Conservation (phyloP, 2,797 vertebrate species). For the Tarsius wallacei region DNA sequence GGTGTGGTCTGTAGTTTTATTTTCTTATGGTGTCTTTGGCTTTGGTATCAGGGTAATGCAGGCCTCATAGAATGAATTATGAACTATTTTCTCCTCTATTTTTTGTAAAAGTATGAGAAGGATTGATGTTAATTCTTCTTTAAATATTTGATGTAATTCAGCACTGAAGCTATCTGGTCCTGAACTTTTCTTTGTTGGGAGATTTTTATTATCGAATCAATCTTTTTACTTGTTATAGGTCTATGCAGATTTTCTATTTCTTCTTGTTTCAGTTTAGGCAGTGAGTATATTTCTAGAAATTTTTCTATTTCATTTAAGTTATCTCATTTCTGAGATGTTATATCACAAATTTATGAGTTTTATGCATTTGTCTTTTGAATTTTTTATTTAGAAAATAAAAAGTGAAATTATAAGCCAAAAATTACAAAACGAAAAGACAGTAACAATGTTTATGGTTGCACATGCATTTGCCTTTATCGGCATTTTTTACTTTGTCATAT, state of each 20-base stretch:
- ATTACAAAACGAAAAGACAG: too few relatives aligned
- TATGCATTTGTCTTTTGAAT: not conserved
- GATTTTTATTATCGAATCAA: not conserved
- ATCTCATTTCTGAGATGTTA: not conserved
- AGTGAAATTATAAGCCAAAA: too few relatives aligned
- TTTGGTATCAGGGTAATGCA: not conserved
- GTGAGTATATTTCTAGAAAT: not conserved
- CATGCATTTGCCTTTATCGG: not conserved
- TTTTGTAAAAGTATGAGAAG: not conserved
- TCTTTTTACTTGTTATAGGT: not conserved
- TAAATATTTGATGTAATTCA: not conserved
- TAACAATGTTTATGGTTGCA: not conserved
- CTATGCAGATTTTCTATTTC: not conserved
- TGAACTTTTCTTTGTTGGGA: not conserved
- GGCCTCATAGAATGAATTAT: not conserved
- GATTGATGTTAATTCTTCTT: not conserved
- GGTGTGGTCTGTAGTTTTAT: not conserved
- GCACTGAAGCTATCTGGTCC: not conserved
- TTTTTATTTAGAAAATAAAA: not conserved
- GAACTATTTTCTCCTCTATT: not conserved
- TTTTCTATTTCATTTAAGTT: not conserved
- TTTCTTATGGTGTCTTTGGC: not conserved
- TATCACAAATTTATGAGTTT: not conserved
- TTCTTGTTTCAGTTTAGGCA: not conserved
- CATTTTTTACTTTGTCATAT: not conserved